Base-by-base conservation (phyloP, 2,113 vertebrate species). In the Muntiacus reevesi region DNA sequence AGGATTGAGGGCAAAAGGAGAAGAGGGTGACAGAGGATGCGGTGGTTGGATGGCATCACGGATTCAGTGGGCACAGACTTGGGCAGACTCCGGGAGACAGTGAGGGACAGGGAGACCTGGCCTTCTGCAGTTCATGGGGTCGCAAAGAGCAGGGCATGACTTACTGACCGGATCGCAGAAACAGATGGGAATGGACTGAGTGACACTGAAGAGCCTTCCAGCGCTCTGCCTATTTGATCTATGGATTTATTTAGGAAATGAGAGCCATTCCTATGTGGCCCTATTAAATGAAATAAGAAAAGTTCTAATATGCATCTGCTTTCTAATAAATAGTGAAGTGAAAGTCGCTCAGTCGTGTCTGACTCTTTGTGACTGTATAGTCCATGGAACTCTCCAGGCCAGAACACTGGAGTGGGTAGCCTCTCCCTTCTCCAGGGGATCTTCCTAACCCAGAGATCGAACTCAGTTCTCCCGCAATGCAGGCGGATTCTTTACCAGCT, bases 81-180 rank as follows among this genome's bases (percentile, higher is more conserved):
- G 5, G 67, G 5, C 67, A 40, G n/a, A 23, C 67, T 71, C n/a
- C 23, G n/a, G 67, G 67, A 71, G 19, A 71, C 67, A 40, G n/a
- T 23, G 67, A 23, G 67, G n/a, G 67, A 23, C n/a, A 71, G 19
- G 67, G n/a, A 11, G n/a, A 6, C 5, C 67, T 40, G 67, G 67
- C 67, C 67, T 23, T 21, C 19, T 23, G 19, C n/a, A 23, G 67
- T 71, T 12, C 19, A 1, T 13, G n/a, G 36, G n/a, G 10, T 40
- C 0, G 10, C n/a, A 71, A 71, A 40, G 67, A 12, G 19, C 40
- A 0, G 1, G 67, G 5, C n/a, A 2, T 0, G 2, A 21, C 19
- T 23, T 71, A 21, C 17, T 71, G n/a, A 36, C 5, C 3, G 11
- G 13, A 71, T 10, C 21, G 2, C 19, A 71, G 67, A 71, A 19